These are phyloP conservation scores for Agonopterix alstromeriana DNA, from an alignment of 2,888 invertebrate species.

Conservation along the genomic window DNA sequence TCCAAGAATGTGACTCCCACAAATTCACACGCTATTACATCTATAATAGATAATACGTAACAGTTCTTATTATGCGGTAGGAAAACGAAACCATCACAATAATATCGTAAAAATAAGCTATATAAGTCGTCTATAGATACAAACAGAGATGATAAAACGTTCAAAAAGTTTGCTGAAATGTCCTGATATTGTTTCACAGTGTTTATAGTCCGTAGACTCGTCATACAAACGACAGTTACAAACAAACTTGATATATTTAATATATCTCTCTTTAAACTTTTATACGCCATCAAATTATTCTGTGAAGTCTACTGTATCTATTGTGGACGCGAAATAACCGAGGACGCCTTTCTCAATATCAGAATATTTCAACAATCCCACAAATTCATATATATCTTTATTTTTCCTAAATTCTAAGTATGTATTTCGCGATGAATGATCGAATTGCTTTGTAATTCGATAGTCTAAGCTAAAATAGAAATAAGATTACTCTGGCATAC, in stretches of 20 bases:
- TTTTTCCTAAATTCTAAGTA: constrained; percentile 52
- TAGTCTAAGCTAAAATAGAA: constrained; percentile 65
- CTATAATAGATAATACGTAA: constrained; percentile 60
- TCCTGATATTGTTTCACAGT: constrained; percentile 55
- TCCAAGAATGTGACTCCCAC: constrained; percentile 64
- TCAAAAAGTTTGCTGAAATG: constrained; percentile 41
- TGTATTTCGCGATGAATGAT: constrained; percentile 76
- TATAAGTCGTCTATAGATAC: constrained; percentile 65
- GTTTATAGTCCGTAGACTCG: constrained; percentile 67
- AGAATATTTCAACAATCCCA: constrained; percentile 42
- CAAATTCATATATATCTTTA: constrained; percentile 64
- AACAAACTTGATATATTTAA: constrained; percentile 50
- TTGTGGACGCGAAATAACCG: constrained; percentile 43
- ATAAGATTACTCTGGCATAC: constrained; percentile 64
- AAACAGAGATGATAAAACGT: constrained; percentile 69
- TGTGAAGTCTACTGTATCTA: constrained; percentile 29
- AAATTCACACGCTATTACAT: constrained; percentile 53
- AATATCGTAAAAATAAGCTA: constrained; percentile 70
- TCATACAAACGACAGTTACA: not conserved
- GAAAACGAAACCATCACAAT: constrained; percentile 74
- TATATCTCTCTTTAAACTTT: constrained; percentile 40
- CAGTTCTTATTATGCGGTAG: constrained; percentile 69
- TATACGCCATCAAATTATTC: constrained; percentile 18
- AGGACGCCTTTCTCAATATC: constrained; percentile 35
- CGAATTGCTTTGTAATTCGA: constrained; percentile 74